Conservation (phyloP, 2,113 vertebrate genomes). For the Sialia sialis region DNA sequence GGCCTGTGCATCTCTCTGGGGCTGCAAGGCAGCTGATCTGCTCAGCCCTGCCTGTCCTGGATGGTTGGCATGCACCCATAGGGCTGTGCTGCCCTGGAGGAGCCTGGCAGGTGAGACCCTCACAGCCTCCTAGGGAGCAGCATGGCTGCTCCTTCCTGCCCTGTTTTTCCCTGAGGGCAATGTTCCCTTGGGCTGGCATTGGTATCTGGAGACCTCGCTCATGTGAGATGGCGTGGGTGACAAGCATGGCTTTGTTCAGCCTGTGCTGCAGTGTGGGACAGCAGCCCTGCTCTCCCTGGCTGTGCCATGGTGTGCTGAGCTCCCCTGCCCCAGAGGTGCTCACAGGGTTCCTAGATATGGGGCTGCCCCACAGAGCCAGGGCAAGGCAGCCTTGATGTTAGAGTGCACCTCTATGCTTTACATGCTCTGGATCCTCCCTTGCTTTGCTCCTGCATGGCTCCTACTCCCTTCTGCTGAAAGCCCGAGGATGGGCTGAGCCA, state of each 20-base stretch:
- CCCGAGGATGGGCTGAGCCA: background rate
- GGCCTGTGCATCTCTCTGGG: background rate
- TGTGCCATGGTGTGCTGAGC: background rate
- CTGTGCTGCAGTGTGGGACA: background rate
- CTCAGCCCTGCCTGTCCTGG: background rate
- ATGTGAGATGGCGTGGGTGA: conserved; percentile 23
- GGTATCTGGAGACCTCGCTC: background rate
- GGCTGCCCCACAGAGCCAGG: background rate
- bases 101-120: background rate
- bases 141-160: background rate
- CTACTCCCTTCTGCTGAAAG: background rate
- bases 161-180: background rate
- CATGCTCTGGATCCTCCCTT: background rate
- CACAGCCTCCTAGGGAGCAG: background rate
- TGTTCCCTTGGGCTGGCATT: background rate
- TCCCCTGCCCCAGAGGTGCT: background rate
- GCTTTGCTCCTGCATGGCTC: background rate
- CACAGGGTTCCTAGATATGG: too few relatives aligned
- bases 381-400: background rate
- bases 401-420: background rate
- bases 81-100: background rate
- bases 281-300: background rate
- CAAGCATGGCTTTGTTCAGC: conserved; percentile 1
- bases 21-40: background rate
- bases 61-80: background rate